Conservation (phyloP, 2,888 invertebrate genomes). For the Chalcis sispes region DNA sequence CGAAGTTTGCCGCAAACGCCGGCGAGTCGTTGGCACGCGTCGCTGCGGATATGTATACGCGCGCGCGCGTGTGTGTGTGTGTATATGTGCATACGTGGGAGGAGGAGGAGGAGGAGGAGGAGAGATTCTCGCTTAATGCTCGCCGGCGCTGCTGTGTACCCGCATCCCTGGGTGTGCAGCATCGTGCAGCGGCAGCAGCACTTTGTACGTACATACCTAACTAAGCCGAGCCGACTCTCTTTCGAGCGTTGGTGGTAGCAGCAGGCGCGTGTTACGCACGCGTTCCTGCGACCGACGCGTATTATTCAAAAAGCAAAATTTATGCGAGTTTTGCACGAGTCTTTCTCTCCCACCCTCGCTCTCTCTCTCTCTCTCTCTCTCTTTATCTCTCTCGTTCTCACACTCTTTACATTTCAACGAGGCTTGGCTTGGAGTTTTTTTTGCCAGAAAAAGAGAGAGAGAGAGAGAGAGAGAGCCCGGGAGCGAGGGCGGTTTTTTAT, state of each 20-base stretch:
- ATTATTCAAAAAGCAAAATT: constrained; percentile 40
- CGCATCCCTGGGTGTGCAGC: too few relatives aligned
- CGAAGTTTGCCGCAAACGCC: constrained; percentile 50
- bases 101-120: too few relatives aligned
- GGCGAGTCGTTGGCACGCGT: constrained; percentile 37
- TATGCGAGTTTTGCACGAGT: constrained; percentile 9
- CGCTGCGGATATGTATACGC: constrained; percentile 23
- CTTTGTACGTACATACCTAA: constrained; percentile 14
- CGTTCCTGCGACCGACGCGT: constrained; percentile 10
- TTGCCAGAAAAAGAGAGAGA: too few relatives aligned
- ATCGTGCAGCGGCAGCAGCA: too few relatives aligned
- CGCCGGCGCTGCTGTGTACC: too few relatives aligned
- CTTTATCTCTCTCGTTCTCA: not conserved
- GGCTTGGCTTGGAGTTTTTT: too few relatives aligned
- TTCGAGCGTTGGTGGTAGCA: too few relatives aligned
- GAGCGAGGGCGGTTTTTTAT: too few relatives aligned
- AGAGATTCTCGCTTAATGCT: too few relatives aligned
- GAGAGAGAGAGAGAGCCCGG: too few relatives aligned
- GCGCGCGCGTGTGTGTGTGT: not conserved
- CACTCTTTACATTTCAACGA: not conserved
- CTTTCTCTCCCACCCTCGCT: not conserved
- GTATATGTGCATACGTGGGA: not conserved
- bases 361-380: not conserved
- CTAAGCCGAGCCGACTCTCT: constrained; percentile 14
- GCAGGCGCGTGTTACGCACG: not conserved